These are phyloP conservation scores for Phycodurus eques DNA, from an alignment of 2,113 vertebrate genomes.

Conservation along the genomic window DNA sequence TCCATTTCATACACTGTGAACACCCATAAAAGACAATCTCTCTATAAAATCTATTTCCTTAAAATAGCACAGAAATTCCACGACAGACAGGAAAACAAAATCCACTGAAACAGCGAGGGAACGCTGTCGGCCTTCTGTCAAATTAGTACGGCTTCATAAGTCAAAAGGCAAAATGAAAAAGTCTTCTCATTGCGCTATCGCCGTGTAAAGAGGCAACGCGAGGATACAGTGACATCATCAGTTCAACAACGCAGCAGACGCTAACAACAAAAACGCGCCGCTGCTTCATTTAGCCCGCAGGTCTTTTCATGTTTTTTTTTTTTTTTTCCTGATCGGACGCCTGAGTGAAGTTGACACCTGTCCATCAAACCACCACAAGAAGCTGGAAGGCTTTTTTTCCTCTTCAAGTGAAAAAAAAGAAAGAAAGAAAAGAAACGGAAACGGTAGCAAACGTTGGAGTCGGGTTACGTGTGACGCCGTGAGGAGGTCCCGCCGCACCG, in stretches of 20 bases:
- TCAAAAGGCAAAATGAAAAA: neutral
- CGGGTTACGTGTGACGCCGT: conserved; percentile 46
- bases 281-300: conserved; percentile 3
- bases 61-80: no score
- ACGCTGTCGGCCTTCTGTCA: no score
- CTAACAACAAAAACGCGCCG: neutral
- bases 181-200: neutral
- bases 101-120: no score
- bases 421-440: conserved; percentile 17
- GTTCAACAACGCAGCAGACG: neutral
- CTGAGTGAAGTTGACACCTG: conserved; percentile 17
- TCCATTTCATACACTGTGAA: no score
- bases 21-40: no score
- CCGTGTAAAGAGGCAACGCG: neutral
- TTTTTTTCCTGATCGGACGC: conserved; percentile 17
- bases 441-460: conserved; percentile 41
- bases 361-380: conserved; percentile 19
- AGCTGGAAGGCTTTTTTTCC: neutral
- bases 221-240: neutral
- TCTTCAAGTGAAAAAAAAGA: conserved; percentile 24
- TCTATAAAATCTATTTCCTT: no score
- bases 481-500: conserved; percentile 26
- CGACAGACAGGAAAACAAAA: no score
- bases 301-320: conserved; percentile 5
- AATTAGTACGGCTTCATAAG: no score